Conservation (phyloP, 2,888 invertebrate genomes). For the Cryptophagus acutangulus region DNA sequence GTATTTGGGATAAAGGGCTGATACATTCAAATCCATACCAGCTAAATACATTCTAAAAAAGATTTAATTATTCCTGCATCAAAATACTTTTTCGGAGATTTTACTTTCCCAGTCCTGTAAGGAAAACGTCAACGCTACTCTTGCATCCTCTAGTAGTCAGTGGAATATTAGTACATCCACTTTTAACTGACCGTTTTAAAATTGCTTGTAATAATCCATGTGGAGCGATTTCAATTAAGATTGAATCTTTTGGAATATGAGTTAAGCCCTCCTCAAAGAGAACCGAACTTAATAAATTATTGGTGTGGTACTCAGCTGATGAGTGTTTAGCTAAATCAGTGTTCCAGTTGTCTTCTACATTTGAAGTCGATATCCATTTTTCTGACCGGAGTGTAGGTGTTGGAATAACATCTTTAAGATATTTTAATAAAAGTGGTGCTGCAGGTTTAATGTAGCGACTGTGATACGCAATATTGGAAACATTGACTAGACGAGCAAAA, state of each 20-base stretch:
- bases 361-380: slow-evolving; percentile 64
- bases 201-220: slow-evolving; percentile 87
- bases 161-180: slow-evolving; percentile 68
- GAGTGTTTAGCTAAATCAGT: slow-evolving; percentile 53
- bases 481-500: slow-evolving; percentile 78
- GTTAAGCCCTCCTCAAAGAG: slow-evolving; percentile 77
- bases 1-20: slow-evolving; percentile 71
- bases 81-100: slow-evolving; percentile 15
- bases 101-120: slow-evolving; percentile 63
- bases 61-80: slow-evolving; percentile 2
- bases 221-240: slow-evolving; percentile 85
- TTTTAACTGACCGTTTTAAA: slow-evolving; percentile 67
- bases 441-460: slow-evolving; percentile 68
- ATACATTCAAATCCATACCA: slow-evolving; percentile 72
- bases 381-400: slow-evolving; percentile 52
- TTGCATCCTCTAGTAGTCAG: slow-evolving; percentile 67
- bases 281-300: slow-evolving; percentile 64
- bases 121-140: slow-evolving; percentile 59
- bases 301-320: slow-evolving; percentile 64
- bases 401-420: slow-evolving; percentile 48
- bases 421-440: slow-evolving; percentile 45
- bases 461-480: slow-evolving; percentile 86
- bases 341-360: slow-evolving; percentile 57
- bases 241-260: slow-evolving; percentile 74
- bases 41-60: slow-evolving; percentile 65